Evolutionary conservation across 2,888 invertebrate species (phyloP).

Genomic region (Melanostoma scalare): DNA sequence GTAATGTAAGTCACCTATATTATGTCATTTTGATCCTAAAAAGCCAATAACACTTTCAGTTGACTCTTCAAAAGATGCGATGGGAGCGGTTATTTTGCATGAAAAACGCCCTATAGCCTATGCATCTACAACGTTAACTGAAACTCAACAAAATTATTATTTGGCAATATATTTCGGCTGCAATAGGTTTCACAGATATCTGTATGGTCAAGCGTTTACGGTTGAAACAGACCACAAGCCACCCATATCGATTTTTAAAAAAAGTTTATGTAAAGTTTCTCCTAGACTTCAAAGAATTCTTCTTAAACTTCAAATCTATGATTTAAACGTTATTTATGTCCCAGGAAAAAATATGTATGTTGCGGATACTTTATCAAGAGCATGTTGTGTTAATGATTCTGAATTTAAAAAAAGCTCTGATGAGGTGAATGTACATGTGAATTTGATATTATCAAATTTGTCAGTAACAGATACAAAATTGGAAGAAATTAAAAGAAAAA

Average conservation of each 20-base stretch:
- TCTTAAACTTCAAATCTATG: slow-evolving; percentile 24
- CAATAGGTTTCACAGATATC: slow-evolving; percentile 27
- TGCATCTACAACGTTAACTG: slow-evolving; percentile 20
- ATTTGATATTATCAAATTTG: slow-evolving; percentile 20
- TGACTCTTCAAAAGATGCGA: slow-evolving; percentile 19
- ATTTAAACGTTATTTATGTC: slow-evolving; percentile 16
- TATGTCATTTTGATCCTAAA: slow-evolving; percentile 18
- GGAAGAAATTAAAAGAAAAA: slow-evolving; percentile 21
- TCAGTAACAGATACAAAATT: slow-evolving; percentile 20
- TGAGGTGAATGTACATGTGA: slow-evolving; percentile 26
- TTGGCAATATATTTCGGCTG: slow-evolving; percentile 22
- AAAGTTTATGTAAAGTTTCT: slow-evolving; percentile 16
- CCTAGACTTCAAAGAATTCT: slow-evolving; percentile 35
- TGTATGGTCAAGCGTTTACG: slow-evolving; percentile 20
- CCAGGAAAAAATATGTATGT: slow-evolving; percentile 35
- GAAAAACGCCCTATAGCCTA: slow-evolving; percentile 23
- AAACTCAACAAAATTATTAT: slow-evolving; percentile 14
- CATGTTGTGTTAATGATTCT: slow-evolving; percentile 29
- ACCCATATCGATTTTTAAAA: slow-evolving; percentile 15
- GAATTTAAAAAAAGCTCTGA: slow-evolving; percentile 15
- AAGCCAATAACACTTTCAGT: slow-evolving; percentile 26
- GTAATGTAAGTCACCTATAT: slow-evolving; percentile 14
- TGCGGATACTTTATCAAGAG: slow-evolving; percentile 38
- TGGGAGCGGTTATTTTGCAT: slow-evolving; percentile 25
- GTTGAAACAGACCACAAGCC: slow-evolving; percentile 37